phyloP scores from a whole-genome alignment of 2,797 vertebrate species.

The Microtus obscurus region DNA sequence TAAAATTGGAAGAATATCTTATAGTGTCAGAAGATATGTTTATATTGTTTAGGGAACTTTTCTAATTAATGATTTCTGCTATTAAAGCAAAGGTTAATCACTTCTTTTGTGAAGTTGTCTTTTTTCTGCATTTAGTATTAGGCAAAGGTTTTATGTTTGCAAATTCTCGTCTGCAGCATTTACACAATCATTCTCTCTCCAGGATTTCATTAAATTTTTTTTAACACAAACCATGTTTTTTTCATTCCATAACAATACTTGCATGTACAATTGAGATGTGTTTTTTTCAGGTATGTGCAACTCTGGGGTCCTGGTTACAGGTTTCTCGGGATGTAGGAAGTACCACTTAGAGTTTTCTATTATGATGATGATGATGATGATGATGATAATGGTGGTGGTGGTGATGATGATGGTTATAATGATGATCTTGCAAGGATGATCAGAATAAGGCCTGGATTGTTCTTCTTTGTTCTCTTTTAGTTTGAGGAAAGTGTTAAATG shows the following conservation, averaged over 20 bases:
- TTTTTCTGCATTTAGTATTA: not conserved
- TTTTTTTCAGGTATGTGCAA: not conserved
- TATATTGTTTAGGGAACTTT: not conserved
- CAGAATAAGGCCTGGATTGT: not conserved
- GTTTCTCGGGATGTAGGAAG: not conserved
- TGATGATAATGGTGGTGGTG: not conserved
- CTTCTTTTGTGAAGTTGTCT: not conserved
- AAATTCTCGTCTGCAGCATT: not conserved
- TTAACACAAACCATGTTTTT: not conserved
- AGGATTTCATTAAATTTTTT: not conserved
- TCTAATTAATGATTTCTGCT: not conserved
- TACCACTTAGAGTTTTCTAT: not conserved
- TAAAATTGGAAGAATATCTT: not conserved
- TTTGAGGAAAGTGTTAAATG: slow-evolving; percentile 5
- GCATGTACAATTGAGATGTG: not conserved
- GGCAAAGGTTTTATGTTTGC: not conserved
- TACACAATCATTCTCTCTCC: not conserved
- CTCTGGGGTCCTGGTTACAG: not conserved
- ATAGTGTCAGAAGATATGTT: not conserved
- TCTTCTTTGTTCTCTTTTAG: not conserved
- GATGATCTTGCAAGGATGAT: not conserved
- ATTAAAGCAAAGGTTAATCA: not conserved
- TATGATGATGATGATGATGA: not conserved
- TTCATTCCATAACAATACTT: not conserved
- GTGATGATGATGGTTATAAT: not conserved